Conservation (phyloP, 2,888 invertebrate genomes). For the Apocheima hispidaria region DNA sequence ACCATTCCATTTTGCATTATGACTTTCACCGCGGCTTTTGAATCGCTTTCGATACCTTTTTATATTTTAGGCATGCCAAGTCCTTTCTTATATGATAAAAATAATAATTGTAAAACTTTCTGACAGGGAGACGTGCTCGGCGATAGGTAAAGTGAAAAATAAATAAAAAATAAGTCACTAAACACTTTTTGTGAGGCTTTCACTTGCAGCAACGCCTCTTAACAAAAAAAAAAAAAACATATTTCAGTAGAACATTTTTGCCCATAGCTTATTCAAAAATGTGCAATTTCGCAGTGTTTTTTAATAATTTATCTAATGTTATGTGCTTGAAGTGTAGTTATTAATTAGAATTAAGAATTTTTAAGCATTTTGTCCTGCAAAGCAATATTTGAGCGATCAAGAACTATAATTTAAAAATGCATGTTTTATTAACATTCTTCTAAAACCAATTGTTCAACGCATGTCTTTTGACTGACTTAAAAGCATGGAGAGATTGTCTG, state of each 20-base stretch:
- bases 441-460: constrained; percentile 25
- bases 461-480: constrained; percentile 27
- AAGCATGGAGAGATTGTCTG: constrained; percentile 32
- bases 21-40: constrained; percentile 53
- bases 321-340: constrained; percentile 44
- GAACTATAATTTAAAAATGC: constrained; percentile 35
- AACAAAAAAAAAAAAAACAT: constrained; percentile 20
- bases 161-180: constrained; percentile 47
- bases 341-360: constrained; percentile 47
- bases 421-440: constrained; percentile 37
- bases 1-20: constrained; percentile 46
- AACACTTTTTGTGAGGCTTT: constrained; percentile 46
- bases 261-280: constrained; percentile 46
- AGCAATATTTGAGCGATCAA: constrained; percentile 79
- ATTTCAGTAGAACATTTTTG: constrained; percentile 42
- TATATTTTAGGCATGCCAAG: constrained; percentile 61
- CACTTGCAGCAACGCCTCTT: constrained; percentile 27
- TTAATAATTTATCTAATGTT: constrained; percentile 18
- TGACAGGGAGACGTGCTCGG: constrained; percentile 68
- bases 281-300: constrained; percentile 49
- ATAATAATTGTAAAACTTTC: constrained; percentile 50
- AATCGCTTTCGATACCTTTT: constrained; percentile 51
- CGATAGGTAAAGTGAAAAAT: constrained; percentile 67
- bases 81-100: constrained; percentile 42
- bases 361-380: constrained; percentile 55